phyloP scores from a whole-genome alignment of 2,113 vertebrate genomes.

The Apteryx owenii region DNA sequence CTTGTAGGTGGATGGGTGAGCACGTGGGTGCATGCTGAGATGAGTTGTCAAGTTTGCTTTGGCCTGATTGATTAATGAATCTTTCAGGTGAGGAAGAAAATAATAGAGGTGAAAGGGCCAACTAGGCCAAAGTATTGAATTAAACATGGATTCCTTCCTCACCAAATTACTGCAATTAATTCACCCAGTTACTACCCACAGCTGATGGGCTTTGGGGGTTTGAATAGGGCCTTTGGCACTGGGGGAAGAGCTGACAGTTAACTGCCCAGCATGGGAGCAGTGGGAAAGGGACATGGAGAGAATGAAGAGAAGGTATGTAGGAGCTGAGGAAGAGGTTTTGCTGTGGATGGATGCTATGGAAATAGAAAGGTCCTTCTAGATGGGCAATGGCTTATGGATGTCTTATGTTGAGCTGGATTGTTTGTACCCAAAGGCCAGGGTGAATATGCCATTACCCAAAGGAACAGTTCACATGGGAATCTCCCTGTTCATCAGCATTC shows the following conservation, averaged over 20 bases:
- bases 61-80: conserved; percentile 87
- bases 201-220: neutral
- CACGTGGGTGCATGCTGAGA: rapidly evolving
- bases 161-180: conserved; percentile 51
- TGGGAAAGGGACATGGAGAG: neutral
- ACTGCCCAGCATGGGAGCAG: neutral
- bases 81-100: conserved; percentile 72
- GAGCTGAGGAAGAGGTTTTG: neutral
- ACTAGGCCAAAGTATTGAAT: conserved; percentile 80
- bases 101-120: conserved; percentile 63
- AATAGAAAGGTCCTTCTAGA: neutral
- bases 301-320: neutral
- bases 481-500: neutral
- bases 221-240: neutral
- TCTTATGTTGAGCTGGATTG: neutral
- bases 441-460: too few relatives aligned
- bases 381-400: neutral
- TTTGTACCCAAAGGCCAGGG: neutral
- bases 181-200: neutral
- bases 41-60: conserved; percentile 77
- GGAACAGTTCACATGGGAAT: neutral
- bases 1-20: neutral
- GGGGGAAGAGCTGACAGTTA: neutral
- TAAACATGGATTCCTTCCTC: conserved; percentile 82
- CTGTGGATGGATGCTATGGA: neutral